These are phyloP conservation scores for Halcyon senegalensis DNA, from an alignment of 2,113 vertebrate species.

Conservation along the genomic window DNA sequence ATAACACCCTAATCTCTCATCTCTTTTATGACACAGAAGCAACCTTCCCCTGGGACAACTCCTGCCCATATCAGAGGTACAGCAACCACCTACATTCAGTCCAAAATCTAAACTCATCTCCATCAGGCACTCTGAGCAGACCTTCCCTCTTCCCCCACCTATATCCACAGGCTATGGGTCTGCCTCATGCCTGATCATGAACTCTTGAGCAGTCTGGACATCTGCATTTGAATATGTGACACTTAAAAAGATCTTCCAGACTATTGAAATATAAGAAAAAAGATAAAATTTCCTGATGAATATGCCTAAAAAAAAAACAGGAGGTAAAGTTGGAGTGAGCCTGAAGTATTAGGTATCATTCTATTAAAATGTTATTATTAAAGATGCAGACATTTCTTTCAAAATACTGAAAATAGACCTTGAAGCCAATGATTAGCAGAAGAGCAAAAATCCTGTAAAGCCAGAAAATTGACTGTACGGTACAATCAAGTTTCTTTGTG, in stretches of 20 bases:
- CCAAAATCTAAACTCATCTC: not conserved
- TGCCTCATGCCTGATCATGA: not conserved
- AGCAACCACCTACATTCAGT: not conserved
- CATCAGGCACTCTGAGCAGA: not conserved
- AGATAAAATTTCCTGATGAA: not conserved
- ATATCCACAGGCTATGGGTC: not conserved
- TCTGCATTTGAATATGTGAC: not conserved
- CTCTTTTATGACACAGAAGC: not conserved
- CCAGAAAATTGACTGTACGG: not conserved
- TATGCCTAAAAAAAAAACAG: not conserved
- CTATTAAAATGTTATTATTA: constrained; percentile 4
- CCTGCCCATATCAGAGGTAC: not conserved
- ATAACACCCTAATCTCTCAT: not conserved
- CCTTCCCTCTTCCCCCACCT: not conserved
- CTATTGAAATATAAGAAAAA: not conserved
- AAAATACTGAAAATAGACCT: not conserved
- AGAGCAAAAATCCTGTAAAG: not conserved
- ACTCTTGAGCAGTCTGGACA: not conserved
- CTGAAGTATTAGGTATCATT: not conserved
- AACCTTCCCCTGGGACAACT: not conserved
- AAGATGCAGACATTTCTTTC: not conserved
- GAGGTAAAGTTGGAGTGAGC: not conserved
- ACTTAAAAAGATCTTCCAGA: not conserved
- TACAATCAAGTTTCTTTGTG: constrained; percentile 37
- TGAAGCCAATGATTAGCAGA: not conserved